These are phyloP conservation scores for Paradoxurus hermaphroditus DNA, from an alignment of 2,113 vertebrate genomes.

Conservation along the genomic window DNA sequence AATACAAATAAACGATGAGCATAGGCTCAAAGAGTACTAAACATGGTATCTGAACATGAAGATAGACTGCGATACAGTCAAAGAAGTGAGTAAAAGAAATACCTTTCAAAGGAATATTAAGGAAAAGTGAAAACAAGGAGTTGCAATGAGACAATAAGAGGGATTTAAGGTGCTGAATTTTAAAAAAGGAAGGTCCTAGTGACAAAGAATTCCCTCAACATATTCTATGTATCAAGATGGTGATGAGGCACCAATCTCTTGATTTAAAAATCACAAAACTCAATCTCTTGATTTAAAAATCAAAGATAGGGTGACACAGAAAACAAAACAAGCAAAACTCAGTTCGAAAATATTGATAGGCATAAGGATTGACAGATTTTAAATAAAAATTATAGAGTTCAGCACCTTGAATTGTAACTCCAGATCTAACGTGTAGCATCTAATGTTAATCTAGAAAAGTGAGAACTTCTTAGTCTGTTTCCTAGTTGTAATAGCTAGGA, in stretches of 20 bases:
- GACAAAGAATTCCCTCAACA: not conserved
- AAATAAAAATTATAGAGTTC: not conserved
- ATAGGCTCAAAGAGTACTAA: not conserved
- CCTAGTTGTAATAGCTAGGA: not conserved
- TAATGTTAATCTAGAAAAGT: not conserved
- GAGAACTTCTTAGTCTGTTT: not conserved
- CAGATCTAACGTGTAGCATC: not conserved
- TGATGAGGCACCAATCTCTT: not conserved
- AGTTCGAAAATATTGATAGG: conserved; percentile 59
- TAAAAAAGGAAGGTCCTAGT: not conserved
- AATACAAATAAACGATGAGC: not conserved
- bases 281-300: conserved; percentile 17
- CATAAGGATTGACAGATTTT: conserved; percentile 43
- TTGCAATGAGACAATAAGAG: not conserved
- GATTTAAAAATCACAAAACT: conserved; percentile 33
- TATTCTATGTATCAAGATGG: conserved; percentile 24
- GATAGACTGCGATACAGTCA: not conserved
- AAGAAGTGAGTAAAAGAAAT: not conserved
- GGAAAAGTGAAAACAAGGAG: not conserved
- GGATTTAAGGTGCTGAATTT: not conserved
- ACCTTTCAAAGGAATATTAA: not conserved
- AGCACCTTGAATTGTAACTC: not conserved
- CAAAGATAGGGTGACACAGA: not conserved
- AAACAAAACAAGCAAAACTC: not conserved
- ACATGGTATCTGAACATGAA: not conserved